A percentile compares a stretch with the other conserved stretches of the same genome.
Conservation (phyloP, 2,888 invertebrate genomes). For the Schizaphis graminum region DNA sequence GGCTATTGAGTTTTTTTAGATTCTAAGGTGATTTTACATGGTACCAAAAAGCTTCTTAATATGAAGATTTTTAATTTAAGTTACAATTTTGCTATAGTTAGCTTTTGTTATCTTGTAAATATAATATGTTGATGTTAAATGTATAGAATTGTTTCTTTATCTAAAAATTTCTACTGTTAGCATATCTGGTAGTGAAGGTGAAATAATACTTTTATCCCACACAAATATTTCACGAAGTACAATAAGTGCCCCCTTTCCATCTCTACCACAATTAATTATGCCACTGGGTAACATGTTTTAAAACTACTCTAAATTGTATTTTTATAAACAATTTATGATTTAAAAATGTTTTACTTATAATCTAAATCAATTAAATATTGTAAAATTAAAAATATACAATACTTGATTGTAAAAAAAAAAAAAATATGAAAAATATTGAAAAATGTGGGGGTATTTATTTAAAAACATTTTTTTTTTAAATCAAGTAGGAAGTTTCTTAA, state of each 20-base stretch:
- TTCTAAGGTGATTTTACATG: neutral
- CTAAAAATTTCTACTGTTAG: neutral
- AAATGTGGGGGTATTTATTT: neutral
- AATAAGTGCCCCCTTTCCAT: neutral
- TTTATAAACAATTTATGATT: neutral
- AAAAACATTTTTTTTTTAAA: neutral
- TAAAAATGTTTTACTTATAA: neutral
- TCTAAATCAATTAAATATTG: neutral
- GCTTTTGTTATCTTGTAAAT: neutral
- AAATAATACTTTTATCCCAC: neutral
- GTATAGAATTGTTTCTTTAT: neutral
- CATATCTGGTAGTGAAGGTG: neutral
- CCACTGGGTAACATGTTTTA: neutral
- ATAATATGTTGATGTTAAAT: neutral
- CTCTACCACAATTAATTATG: neutral
- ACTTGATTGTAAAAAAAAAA: neutral
- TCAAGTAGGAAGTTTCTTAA: constrained; percentile 46
- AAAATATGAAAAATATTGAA: neutral
- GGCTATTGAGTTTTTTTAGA: neutral
- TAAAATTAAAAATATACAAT: neutral
- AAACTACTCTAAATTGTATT: neutral
- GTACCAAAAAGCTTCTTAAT: neutral
- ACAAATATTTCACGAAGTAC: neutral
- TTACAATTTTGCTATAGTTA: neutral
- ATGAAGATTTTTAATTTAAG: neutral